Evolutionary conservation across 2,797 vertebrate genomes (phyloP).

Genomic region (Philypnodon macrostomus): DNA sequence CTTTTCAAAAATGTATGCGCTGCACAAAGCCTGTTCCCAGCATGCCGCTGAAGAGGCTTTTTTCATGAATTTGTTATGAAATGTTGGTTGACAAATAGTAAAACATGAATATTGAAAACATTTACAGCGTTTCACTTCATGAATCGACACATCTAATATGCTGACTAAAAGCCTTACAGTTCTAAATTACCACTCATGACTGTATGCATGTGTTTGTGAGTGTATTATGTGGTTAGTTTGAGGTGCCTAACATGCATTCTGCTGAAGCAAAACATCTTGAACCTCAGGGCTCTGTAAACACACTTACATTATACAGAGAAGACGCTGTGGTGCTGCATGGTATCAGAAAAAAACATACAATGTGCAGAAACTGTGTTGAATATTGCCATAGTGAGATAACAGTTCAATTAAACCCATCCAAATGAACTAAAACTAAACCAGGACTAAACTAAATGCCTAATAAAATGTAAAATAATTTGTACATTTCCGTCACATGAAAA

Average conservation of each 20-base stretch:
- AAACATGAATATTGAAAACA: constrained; percentile 82
- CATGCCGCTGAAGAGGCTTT: constrained; percentile 71
- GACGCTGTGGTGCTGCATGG: constrained; percentile 61
- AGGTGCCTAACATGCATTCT: constrained; percentile 55
- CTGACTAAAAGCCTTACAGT: constrained; percentile 77
- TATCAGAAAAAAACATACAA: too few species aligned
- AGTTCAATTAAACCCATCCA: too few species aligned
- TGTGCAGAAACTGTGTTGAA: too few species aligned
- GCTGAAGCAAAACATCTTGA: constrained; percentile 51
- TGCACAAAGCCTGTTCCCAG: constrained; percentile 69
- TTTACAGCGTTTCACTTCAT: constrained; percentile 76
- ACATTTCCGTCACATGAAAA: too few species aligned
- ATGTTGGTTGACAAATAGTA: constrained; percentile 82
- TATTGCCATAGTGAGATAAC: too few species aligned
- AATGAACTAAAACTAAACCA: too few species aligned
- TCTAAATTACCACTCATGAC: constrained; percentile 49
- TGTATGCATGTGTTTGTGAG: constrained; percentile 18
- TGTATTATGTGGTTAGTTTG: constrained; percentile 24
- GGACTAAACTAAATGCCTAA: too few species aligned
- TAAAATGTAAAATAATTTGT: too few species aligned
- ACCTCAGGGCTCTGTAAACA: constrained; percentile 68
- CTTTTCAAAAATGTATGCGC: constrained; percentile 79
- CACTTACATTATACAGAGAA: constrained; percentile 48
- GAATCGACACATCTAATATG: constrained; percentile 82
- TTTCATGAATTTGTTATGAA: constrained; percentile 82